Evolutionary conservation across 2,888 invertebrate species (phyloP).

Genomic region (Acleris literana): DNA sequence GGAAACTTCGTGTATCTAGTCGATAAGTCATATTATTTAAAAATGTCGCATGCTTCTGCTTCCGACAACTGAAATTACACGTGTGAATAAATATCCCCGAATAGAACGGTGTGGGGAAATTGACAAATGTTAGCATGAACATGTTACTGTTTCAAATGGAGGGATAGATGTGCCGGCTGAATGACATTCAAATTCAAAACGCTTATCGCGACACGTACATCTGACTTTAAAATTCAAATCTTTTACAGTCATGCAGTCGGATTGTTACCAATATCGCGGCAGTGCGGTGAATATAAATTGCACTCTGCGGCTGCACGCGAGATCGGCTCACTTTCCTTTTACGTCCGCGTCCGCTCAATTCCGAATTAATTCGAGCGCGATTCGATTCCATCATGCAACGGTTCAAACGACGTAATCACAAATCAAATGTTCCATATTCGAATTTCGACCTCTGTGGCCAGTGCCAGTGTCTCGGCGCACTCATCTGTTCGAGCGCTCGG

Average conservation of each 20-base stretch:
- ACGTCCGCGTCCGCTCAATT: conserved; percentile 42
- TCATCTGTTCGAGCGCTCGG: conserved; percentile 62
- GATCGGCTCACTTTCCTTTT: conserved; percentile 54
- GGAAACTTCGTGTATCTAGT: background rate
- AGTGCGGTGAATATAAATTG: conserved; percentile 68
- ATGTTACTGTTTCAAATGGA: conserved; percentile 27
- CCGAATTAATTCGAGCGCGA: conserved; percentile 60
- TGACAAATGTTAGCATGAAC: conserved; percentile 12
- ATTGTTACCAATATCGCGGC: conserved; percentile 70
- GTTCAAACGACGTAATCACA: conserved; percentile 53
- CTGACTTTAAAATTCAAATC: conserved; percentile 69
- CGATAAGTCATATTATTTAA: background rate
- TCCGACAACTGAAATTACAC: conserved; percentile 2
- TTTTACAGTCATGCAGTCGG: conserved; percentile 57
- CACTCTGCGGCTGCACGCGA: conserved; percentile 44
- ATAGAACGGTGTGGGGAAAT: conserved; percentile 7
- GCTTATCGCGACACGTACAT: conserved; percentile 40
- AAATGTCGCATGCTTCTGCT: too few species aligned
- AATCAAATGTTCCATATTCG: conserved; percentile 69
- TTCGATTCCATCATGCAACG: conserved; percentile 53
- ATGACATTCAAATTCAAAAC: conserved; percentile 57
- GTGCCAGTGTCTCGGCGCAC: conserved; percentile 50
- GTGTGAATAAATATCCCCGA: conserved; percentile 1
- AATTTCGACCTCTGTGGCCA: conserved; percentile 62
- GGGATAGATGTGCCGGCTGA: conserved; percentile 45